A percentile compares a stretch with the other conserved stretches of the same genome.
phyloP scores from a whole-genome alignment of 2,888 invertebrate genomes.

The Himalopsyche japonica region DNA sequence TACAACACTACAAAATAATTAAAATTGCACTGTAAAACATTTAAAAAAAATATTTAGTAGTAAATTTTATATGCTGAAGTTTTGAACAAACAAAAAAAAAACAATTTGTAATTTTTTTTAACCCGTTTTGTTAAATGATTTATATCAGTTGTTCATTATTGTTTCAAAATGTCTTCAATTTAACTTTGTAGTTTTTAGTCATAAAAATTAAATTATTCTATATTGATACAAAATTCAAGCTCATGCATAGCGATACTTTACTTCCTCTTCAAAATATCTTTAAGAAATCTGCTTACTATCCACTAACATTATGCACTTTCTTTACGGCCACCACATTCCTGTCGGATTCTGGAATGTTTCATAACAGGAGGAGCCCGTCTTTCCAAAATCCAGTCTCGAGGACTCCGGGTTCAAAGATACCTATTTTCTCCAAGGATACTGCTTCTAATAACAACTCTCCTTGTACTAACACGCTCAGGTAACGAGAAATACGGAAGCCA shows the following conservation, averaged over 20 bases:
- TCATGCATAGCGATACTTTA: neutral
- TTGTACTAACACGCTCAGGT: slow-evolving; percentile 22
- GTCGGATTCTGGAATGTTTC: neutral
- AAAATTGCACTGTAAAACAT: no score
- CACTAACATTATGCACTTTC: slow-evolving; percentile 1
- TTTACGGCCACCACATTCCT: neutral
- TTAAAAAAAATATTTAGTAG: no score
- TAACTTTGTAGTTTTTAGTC: no score
- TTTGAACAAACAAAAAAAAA: no score
- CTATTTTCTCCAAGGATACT: slow-evolving; percentile 32
- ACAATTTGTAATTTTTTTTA: no score
- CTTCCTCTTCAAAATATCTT: neutral
- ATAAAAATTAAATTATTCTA: no score
- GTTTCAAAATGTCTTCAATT: no score
- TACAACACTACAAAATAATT: no score
- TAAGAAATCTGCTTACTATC: slow-evolving; percentile 3
- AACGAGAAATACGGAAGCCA: neutral
- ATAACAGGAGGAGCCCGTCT: slow-evolving; percentile 30
- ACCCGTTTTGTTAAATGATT: no score
- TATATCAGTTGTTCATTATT: no score
- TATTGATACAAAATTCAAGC: no score
- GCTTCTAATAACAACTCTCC: slow-evolving; percentile 29
- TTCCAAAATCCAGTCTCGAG: slow-evolving; percentile 30
- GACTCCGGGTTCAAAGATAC: slow-evolving; percentile 34
- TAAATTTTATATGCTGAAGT: no score